A percentile compares a stretch with the other conserved stretches of the same genome.
These are phyloP conservation scores for Sinosuthora webbiana DNA, from an alignment of 2,113 vertebrate genomes.

Conservation along the genomic window DNA sequence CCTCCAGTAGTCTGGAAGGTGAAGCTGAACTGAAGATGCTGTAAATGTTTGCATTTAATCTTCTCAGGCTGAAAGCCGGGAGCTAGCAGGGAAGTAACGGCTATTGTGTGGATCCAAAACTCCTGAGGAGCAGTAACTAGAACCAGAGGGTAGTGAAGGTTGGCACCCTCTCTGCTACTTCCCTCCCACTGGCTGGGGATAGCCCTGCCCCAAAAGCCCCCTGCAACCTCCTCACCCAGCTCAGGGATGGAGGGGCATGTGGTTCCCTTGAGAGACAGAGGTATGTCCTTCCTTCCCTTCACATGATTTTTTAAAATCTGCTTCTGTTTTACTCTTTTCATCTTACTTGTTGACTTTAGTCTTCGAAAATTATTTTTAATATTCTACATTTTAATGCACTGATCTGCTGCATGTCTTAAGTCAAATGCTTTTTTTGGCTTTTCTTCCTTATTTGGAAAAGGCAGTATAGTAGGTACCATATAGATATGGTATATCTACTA, in stretches of 20 bases:
- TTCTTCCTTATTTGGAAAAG: neutral
- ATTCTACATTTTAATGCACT: neutral
- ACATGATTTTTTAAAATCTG: neutral
- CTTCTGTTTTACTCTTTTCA: neutral
- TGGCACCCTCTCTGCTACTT: neutral
- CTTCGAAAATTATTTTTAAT: neutral
- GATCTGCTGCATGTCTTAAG: neutral
- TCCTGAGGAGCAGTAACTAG: neutral
- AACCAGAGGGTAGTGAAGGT: neutral
- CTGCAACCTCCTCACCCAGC: neutral
- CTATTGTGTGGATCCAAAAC: neutral
- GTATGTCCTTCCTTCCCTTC: neutral
- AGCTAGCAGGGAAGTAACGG: neutral
- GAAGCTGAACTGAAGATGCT: neutral
- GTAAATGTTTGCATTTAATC: neutral
- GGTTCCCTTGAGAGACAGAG: accelerated
- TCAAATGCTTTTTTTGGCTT: neutral
- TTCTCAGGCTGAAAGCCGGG: neutral
- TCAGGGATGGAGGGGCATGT: accelerated
- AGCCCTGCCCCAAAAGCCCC: neutral
- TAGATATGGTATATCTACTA: no score
- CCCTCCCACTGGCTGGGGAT: neutral
- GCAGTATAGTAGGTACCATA: neutral
- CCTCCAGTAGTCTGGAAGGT: neutral
- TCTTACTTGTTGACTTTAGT: neutral